Evolutionary conservation across 2,797 vertebrate genomes (phyloP).

Genomic region (Lycodopsis pacificus): DNA sequence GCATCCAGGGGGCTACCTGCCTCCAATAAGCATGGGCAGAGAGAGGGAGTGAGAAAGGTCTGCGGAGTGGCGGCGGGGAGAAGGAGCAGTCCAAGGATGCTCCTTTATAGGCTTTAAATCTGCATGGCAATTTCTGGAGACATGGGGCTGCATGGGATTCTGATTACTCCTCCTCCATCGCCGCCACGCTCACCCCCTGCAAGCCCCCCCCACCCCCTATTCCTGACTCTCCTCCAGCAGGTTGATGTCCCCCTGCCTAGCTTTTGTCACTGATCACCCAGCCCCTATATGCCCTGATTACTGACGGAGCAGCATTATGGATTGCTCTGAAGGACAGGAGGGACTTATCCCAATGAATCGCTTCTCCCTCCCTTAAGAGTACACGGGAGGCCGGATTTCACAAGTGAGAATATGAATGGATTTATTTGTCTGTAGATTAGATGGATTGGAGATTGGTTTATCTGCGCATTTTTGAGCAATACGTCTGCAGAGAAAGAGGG

Average conservation of each 20-base stretch:
- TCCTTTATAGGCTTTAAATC: conserved; percentile 84
- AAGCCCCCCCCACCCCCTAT: conserved; percentile 9
- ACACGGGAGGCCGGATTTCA: conserved; percentile 42
- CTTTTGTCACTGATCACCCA: conserved; percentile 84
- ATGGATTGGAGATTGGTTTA: conserved; percentile 62
- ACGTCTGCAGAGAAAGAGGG: conserved; percentile 29
- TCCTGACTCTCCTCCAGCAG: conserved; percentile 70
- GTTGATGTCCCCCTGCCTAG: conserved; percentile 79
- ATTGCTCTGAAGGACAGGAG: conserved; percentile 78
- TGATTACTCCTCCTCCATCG: conserved; percentile 77
- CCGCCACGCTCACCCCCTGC: conserved; percentile 35
- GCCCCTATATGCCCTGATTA: conserved; percentile 79
- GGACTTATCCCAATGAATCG: conserved; percentile 68
- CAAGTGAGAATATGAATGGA: conserved; percentile 62
- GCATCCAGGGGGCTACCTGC: conserved; percentile 81
- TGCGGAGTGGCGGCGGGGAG: conserved; percentile 38
- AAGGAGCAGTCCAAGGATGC: conserved; percentile 72
- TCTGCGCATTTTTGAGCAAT: conserved; percentile 50
- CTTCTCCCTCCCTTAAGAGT: conserved; percentile 36
- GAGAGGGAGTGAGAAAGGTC: conserved; percentile 55
- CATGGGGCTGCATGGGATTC: conserved; percentile 74
- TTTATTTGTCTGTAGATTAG: conserved; percentile 67
- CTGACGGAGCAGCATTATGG: conserved; percentile 77
- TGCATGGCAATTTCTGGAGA: conserved; percentile 84
- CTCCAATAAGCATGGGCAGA: conserved; percentile 80